These are phyloP conservation scores for Eulithis testata DNA, from an alignment of 2,888 invertebrate genomes.

Conservation along the genomic window DNA sequence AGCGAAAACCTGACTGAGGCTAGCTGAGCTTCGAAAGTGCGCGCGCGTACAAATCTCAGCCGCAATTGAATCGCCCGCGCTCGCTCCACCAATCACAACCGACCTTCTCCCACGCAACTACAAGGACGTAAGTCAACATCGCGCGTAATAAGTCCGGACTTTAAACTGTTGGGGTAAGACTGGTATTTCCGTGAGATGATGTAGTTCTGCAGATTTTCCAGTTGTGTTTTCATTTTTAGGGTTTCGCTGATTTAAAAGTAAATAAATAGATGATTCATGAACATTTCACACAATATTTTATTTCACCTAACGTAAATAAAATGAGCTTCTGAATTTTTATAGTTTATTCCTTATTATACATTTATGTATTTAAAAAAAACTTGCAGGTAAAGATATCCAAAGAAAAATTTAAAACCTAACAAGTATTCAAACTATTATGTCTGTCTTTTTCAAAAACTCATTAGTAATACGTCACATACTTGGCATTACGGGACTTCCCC, in stretches of 20 bases:
- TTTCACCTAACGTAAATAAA: too few species aligned
- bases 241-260: constrained; percentile 2
- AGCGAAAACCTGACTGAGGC: constrained; percentile 67
- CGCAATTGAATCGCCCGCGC: constrained; percentile 78
- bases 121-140: constrained; percentile 68
- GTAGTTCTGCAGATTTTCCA: constrained; percentile 27
- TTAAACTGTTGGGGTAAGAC: constrained; percentile 27
- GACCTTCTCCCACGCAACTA: constrained; percentile 58
- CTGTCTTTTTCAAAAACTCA: background rate
- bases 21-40: constrained; percentile 73
- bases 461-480: background rate
- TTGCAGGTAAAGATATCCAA: too few species aligned
- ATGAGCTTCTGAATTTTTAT: too few species aligned
- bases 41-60: constrained; percentile 64
- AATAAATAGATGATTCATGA: background rate
- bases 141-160: constrained; percentile 54
- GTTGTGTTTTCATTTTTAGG: constrained; percentile 17
- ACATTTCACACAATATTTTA: too few species aligned
- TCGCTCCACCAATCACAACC: constrained; percentile 62
- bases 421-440: too few species aligned
- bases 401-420: too few species aligned
- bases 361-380: too few species aligned
- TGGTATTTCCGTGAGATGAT: constrained; percentile 12
- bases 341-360: too few species aligned
- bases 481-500: constrained; percentile 11